Base-by-base conservation (phyloP, 2,888 invertebrate species). In the Cephus pygmeus region DNA sequence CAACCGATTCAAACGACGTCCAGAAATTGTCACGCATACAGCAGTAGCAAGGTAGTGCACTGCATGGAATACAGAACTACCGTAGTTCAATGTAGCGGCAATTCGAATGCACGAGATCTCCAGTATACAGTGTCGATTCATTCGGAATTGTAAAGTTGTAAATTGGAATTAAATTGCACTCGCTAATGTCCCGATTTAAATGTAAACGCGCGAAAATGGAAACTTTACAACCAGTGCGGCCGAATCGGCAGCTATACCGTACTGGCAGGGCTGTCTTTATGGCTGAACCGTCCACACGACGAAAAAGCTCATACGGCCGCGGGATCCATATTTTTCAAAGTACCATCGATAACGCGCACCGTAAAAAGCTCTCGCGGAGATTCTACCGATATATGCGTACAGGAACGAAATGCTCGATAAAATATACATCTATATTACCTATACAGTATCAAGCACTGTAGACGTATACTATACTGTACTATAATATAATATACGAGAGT, bases 121-220 rank as follows among this genome's bases (percentile, higher is more conserved):
- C 15, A 23, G 23, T 56, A 56, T 23, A 56, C 81, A 79, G 76
- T 79, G 80, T 79, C 81, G 81, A 82, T 82, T 81, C 80, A 83
- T 76, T 77, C 75, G 79, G 82, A 82, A 85, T 86, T 86, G 84
- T 80, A 81, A 82, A 84, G 82, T 81, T 83, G 86, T 86, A 85
- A 84, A 87, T 87, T 86, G 87, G 85, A 86, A 87, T 87, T 85
- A 85, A 86, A 87, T 87, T 85, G 85, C 84, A 82, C 80, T 83
- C 83, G 84, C 83, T 87, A 86, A 87, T 86, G 85, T 84, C 82
- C 84, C 86, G 85, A 87, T 87, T 87, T 86, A 87, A 86, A 87
- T 87, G 87, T 85, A 87, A 87, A 87, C 85, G 85, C 76, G 85
- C 81, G 81, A 81, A 82, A 84, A 82, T 81, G 82, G 85, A 85